Base-by-base conservation (phyloP, 2,113 vertebrate genomes). In the Ceyx margarethae region DNA sequence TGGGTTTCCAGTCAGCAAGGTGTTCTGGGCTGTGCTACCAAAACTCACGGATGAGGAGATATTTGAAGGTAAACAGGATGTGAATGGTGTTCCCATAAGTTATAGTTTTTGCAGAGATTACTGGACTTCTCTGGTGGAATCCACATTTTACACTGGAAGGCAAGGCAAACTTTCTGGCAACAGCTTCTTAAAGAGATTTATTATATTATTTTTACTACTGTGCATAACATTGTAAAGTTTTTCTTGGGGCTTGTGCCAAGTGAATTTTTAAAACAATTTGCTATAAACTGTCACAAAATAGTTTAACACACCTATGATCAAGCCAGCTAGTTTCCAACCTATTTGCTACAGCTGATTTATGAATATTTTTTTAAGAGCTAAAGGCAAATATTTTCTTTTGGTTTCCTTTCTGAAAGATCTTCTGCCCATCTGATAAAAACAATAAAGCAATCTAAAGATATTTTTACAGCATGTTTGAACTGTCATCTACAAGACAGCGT, bases 1-100 rank as follows among this genome's bases (percentile, higher is more conserved):
- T 40, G 71, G 66, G 88, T 54, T 89, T 91, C 93, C 73, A 90
- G 88, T 82, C 87, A 75, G 82, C 87, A 96, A 96, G 85, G 84
- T 93, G 94, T 90, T 94, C 80, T 77, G 93, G 81, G 89, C 85
- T 76, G 76, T 42, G 74, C 86, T 94, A 90, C 87, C 75, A 85
- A 84, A 95, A 91, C 79, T 86, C 92, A 42, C 0, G 3, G 84
- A 83, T 78, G 67, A 93, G 81, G 51, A 91, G 89, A 80, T 74
- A 77, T 73, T 93, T 82, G 80, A 61, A 76, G 66, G 72, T 35
- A 79, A 90, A 88, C 35, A 69, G 62, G 37, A 92, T 57, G 40
- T 14, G 65, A 81, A 57, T 3, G 1, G 28, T 16, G 15, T 48
- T 89, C 92, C 84, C 88, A 78, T 57, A 88, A 81, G 73, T 45